Evolutionary conservation across 2,888 invertebrate genomes (phyloP), one percentile per base, ranked within the genome.

Genomic region (Lasioglossum morio): DNA sequence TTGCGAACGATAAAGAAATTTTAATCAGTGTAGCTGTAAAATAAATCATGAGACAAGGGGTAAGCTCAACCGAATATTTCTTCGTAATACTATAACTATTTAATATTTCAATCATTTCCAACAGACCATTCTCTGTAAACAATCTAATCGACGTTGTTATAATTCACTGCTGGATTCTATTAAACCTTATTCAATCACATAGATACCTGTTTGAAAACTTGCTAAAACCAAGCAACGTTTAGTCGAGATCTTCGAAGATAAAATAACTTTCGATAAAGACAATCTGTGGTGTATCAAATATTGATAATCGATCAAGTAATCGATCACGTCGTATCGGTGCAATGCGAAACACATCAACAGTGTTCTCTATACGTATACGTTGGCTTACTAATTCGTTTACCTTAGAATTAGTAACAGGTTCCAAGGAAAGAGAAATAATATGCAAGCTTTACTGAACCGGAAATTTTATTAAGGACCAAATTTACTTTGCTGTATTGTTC

Each of bases 401-500:
- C 30, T 63, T 63, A 63, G 7, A 34, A 30, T 19, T 63, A 37
- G 37, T 37, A 66, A 66, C 40, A 27, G 63, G 66, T 48, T 70
- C 74, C 70, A n/a, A 40, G 57, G 60, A 72, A 57, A 78, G 30
- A 75, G 46, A 81, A 84, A 82, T 74, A 37, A 80, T 63, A 79
- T 57, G 69, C 79, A 10, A 76, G 30, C n/a, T 87, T 37, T 87
- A 90, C 85, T 91, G 91, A 92, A 89, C 87, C 90, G 88, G 89
- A 92, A 91, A 88, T 91, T 91, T 92, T 91, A 92, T 92, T 92
- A 84, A 89, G 89, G 86, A 89, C 87, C 86, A 84, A 89, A 88
- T 85, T 72, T 87, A 78, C 80, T 86, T 75, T 80, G 82, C 85
- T 84, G 81, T 87, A 88, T 79, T 73, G 84, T 91, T 90, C 89